These are phyloP conservation scores for Epinotia nisella DNA, from an alignment of 2,888 invertebrate genomes.

Conservation along the genomic window DNA sequence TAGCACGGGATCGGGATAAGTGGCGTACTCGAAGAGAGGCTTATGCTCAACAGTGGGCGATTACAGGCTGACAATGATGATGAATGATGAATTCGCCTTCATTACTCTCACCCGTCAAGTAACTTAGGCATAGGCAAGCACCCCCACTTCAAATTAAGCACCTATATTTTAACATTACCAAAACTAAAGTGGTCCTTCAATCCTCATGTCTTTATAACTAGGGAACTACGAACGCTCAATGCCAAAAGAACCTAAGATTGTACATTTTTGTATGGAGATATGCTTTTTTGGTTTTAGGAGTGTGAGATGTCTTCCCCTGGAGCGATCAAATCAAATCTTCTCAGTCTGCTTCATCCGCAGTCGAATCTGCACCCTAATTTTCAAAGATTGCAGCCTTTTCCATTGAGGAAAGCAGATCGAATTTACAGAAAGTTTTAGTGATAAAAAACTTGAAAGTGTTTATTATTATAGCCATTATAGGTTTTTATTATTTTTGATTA, in stretches of 20 bases:
- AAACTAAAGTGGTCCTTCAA: slow-evolving; percentile 19
- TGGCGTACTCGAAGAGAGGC: no score
- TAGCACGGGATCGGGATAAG: no score
- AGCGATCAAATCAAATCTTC: slow-evolving; percentile 44
- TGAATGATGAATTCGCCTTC: neutral
- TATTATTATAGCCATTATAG: no score
- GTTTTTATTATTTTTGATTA: no score
- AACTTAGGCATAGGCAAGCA: neutral
- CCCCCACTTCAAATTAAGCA: slow-evolving; percentile 1
- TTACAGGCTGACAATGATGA: no score
- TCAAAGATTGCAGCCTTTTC: slow-evolving; percentile 2
- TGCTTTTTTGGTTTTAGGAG: neutral
- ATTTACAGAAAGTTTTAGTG: neutral
- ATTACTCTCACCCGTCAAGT: neutral
- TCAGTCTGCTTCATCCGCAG: slow-evolving; percentile 42
- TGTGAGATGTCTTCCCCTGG: slow-evolving; percentile 22
- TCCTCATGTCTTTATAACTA: slow-evolving; percentile 20
- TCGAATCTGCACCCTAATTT: slow-evolving; percentile 32
- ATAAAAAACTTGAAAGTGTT: no score
- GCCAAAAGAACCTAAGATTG: neutral
- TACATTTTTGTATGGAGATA: neutral
- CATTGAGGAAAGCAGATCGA: neutral
- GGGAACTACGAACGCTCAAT: neutral
- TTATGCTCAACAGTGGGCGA: no score
- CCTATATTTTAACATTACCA: slow-evolving; percentile 16